Base-by-base conservation (phyloP, 2,888 invertebrate species). In the Choreutis nemorana region DNA sequence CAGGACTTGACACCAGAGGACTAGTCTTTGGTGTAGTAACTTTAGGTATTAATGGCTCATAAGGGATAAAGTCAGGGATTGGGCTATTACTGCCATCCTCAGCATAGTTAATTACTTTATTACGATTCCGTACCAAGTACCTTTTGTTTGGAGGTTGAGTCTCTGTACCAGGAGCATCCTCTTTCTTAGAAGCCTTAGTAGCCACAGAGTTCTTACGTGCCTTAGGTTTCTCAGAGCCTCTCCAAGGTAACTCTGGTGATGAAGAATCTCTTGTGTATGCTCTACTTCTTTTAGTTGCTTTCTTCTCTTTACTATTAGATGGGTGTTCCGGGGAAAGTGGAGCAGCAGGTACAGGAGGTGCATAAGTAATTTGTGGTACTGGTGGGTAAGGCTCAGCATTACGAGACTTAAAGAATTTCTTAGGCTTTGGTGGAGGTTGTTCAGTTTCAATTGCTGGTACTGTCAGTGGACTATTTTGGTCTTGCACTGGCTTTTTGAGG, bases 321-420 rank as follows among this genome's bases (percentile, higher is more conserved):
- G 68, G 50, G 42, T 75, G 75, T 45, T 79, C 75, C 26, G 78
- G 77, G 21, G 79, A 77, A 11, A 75, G 49, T 21, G 79, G 70
- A 30, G 71, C 70, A 33, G 68, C 68, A 35, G 71, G 55, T 39
- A 66, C 70, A 25, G 78, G 73, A 30, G 80, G 78, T 33, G 79
- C 80, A 58, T 78, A 79, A 21, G 72, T 77, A 25, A 78, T 78
- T 42, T 78, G 79, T 39, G 80, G 79, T 35, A 78, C 72, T 37
- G 72, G 66, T 33, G 84, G 83, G 34, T 82, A 81, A 2, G 81
- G 72, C 41, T 86, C 85, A 11, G 85, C 81, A 65, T 90, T 91
- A 29, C 90, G 86, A 54, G 91, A 92, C 58, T 94, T 94, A 59
- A 94, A 94, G 65, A 94, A 94, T 59, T 94, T 94, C 57, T 92